A percentile compares a stretch with the other conserved stretches of the same genome.
Evolutionary conservation across 1,140 invertebrate genomes (phyloP).

Genomic region (Camponotus floridanus): DNA sequence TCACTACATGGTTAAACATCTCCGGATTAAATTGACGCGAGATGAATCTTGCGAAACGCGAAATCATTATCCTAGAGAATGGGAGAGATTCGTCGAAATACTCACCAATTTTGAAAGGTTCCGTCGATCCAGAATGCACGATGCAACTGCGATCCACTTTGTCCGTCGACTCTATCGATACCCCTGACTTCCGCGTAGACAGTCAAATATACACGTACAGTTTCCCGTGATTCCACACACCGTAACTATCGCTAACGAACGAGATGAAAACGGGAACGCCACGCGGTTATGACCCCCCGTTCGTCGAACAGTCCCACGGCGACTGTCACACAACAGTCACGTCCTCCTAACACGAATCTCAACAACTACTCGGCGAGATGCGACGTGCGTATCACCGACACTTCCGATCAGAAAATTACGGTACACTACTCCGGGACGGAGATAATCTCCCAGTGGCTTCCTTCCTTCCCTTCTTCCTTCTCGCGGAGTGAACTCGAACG

Average conservation of each 20-base stretch:
- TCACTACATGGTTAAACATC: no score
- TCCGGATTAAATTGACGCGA: no score
- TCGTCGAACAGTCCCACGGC: slow-evolving; percentile 64
- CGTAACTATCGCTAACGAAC: slow-evolving; percentile 30
- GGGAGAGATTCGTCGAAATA: slow-evolving; percentile 35
- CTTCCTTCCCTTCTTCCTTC: not conserved
- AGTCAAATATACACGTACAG: slow-evolving; percentile 7
- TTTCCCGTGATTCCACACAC: slow-evolving; percentile 19
- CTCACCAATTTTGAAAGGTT: slow-evolving; percentile 85
- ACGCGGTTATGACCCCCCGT: slow-evolving; percentile 51
- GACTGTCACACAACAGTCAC: slow-evolving; percentile 52
- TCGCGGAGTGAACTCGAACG: not conserved
- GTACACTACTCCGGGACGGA: not conserved
- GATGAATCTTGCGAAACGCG: not conserved
- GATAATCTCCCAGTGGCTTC: not conserved
- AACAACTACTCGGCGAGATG: not conserved
- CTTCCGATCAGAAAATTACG: slow-evolving; percentile 12
- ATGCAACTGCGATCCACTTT: slow-evolving; percentile 81
- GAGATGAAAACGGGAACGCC: slow-evolving; percentile 59
- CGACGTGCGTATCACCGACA: slow-evolving; percentile 11
- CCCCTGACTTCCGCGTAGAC: slow-evolving; percentile 24
- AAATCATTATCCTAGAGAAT: not conserved
- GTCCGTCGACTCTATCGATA: slow-evolving; percentile 1
- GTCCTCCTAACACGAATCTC: slow-evolving; percentile 55
- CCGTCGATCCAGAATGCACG: slow-evolving; percentile 74